These are phyloP conservation scores for Zosterops hypoxanthus DNA, from an alignment of 2,113 vertebrate species.

Conservation along the genomic window DNA sequence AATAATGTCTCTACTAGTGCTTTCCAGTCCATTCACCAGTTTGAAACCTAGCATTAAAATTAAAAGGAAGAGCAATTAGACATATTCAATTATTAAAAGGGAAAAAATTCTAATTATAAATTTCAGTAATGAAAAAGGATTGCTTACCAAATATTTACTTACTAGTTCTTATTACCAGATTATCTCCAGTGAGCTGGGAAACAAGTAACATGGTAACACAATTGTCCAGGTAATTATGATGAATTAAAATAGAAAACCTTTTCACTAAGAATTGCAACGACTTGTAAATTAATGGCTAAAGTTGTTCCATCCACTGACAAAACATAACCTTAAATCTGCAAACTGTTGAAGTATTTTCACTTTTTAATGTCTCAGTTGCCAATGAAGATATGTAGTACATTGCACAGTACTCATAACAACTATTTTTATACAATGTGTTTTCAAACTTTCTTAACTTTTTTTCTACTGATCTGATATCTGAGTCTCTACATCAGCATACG, in stretches of 20 bases:
- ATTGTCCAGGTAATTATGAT: background rate
- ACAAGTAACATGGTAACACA: background rate
- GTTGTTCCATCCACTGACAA: background rate
- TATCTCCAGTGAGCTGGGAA: background rate
- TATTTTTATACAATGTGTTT: background rate
- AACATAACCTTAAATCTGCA: background rate
- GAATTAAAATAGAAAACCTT: background rate
- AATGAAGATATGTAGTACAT: background rate
- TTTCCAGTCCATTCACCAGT: conserved; percentile 52
- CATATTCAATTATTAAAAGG: conserved; percentile 54
- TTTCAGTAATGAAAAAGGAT: conserved; percentile 32
- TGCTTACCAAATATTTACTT: conserved; percentile 56
- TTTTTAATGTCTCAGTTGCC: background rate
- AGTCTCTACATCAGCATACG: background rate
- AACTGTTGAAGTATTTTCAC: background rate
- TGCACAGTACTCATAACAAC: background rate
- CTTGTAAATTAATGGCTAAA: background rate
- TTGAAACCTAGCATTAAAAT: conserved; percentile 66
- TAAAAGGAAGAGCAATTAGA: conserved; percentile 63
- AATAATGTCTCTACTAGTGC: conserved; percentile 54
- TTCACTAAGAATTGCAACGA: background rate
- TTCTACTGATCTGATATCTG: background rate
- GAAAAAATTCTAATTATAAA: conserved; percentile 45
- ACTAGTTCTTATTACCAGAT: background rate
- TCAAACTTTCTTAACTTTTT: background rate